Evolutionary conservation across 2,888 invertebrate genomes (phyloP), one percentile per base, ranked within the genome.

Genomic region (Therioaphis trifolii): DNA sequence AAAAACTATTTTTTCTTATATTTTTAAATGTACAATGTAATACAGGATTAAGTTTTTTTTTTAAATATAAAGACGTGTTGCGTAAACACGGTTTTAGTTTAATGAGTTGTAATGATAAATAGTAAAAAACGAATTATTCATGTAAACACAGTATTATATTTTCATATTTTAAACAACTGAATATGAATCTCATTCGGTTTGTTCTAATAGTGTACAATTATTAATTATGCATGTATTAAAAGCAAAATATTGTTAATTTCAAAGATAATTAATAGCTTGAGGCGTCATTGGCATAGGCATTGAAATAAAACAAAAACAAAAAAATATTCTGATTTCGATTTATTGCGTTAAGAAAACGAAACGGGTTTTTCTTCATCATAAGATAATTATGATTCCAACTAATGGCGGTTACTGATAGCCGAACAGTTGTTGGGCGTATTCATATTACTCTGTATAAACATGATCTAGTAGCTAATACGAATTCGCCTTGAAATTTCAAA

Each of bases 291-390:
- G n/a, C n/a, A n/a, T 21, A 9, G 1, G n/a, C 18, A 72, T 12
- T 11, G 9, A 49, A 24, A n/a, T 24, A 24, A 21, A 24, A 18
- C 21, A 15, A 35, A 29, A 61, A 61, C 12, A 46, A 18, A n/a
- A n/a, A n/a, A n/a, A 61, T 63, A 27, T 46, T 61, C 15, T 5
- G 1, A 66, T 77, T 21, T 21, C 18, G 27, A 27, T 66, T n/a
- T 49, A 14, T 77, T 24, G 49, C 27, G 52, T 9, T 63, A 21
- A 40, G 9, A 46, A 61, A 40, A 68, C 24, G 7, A 78, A 78
- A 78, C 78, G 15, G n/a, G 78, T 78, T 78, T 78, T 24, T 15
- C n/a, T n/a, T n/a, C n/a, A n/a, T 35, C 24, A 61, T 15, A 15
- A 24, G 18, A 24, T 18, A 12, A 63, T 63, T 29, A 24, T 27